Conservation (phyloP, 2,888 invertebrate species). For the Torymus aiolomorphi region DNA sequence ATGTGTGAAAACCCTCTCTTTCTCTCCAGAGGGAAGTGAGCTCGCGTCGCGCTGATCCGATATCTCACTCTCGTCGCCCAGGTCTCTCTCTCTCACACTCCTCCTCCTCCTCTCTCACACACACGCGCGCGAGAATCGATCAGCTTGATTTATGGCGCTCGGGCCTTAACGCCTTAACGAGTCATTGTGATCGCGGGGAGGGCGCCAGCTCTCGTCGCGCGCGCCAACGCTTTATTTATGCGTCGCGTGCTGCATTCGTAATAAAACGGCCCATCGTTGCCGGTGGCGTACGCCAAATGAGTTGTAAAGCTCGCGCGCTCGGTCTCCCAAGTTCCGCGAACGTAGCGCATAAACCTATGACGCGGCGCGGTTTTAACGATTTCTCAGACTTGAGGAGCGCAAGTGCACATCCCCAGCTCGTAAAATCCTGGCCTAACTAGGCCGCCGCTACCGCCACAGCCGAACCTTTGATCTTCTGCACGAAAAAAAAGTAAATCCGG, state of each 20-base stretch:
- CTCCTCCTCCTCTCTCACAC: too few species aligned
- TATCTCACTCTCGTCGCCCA: slow-evolving; percentile 9
- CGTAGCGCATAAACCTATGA: not conserved
- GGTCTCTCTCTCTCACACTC: too few species aligned
- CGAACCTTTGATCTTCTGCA: slow-evolving; percentile 1
- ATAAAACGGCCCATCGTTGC: slow-evolving; percentile 61
- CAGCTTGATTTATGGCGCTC: slow-evolving; percentile 55
- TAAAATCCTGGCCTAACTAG: not conserved
- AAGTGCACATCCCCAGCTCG: not conserved
- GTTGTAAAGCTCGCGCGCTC: slow-evolving; percentile 59
- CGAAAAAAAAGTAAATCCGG: not conserved
- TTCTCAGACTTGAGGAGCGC: not conserved
- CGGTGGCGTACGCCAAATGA: slow-evolving; percentile 62
- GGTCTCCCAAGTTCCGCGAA: not conserved
- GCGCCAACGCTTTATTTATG: slow-evolving; percentile 64
- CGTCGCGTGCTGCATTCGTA: slow-evolving; percentile 62
- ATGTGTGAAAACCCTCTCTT: slow-evolving; percentile 3
- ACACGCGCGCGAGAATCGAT: slow-evolving; percentile 49
- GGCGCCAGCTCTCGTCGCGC: slow-evolving; percentile 48
- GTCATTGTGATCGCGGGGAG: slow-evolving; percentile 60
- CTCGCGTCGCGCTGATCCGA: slow-evolving; percentile 9
- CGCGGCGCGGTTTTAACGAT: slow-evolving; percentile 4
- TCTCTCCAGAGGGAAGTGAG: too few species aligned
- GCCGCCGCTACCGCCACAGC: not conserved
- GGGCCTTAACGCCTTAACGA: slow-evolving; percentile 61